Evolutionary conservation across 2,113 vertebrate genomes (phyloP), one percentile per base, ranked within the genome.

Genomic region (Oostethus manadensis): DNA sequence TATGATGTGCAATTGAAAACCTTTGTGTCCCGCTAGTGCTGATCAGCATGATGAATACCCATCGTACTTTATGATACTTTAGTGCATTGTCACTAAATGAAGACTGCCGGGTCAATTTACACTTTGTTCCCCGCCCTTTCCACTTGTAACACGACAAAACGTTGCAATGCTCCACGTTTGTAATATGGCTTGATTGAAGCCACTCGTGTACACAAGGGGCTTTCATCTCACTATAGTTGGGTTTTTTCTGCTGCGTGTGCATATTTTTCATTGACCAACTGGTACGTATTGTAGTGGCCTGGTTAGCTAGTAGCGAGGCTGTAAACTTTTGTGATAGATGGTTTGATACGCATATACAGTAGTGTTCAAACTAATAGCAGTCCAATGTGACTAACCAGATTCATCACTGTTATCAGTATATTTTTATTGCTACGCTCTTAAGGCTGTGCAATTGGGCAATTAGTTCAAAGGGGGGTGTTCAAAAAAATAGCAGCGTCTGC

Each of bases 1-100:
- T 88, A 84, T 84, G 81, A 77, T 82, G 88, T 87, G 86, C 81
- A 87, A 89, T 89, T 88, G 79, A 86, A 86, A 89, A 79, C 84
- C 86, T 89, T 87, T 87, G 85, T 85, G 76, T 73, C 60, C 57
- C 66, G 82, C 84, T 89, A 83, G 80, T 79, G 66, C 78, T 73
- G 84, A 88, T 90, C 76, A 69, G 79, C 61, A 64, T 79, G 82
- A 88, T 89, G 85, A 89, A 89, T 86, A 85, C 77, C 77, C 82
- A 80, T 88, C 83, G 81, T 74, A 79, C 82, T 81, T 81, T 83
- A 87, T 79, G 68, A 84, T 83, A 84, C 86, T 80, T 87, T 83
- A 81, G 80, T 80, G 77, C 84, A 75, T 84, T 83, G 80, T 79
- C 69, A 68, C 85, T 83, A 84, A 88, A 87, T 88, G 69, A 89